These are phyloP conservation scores for Alligator mississippiensis DNA, from an alignment of 2,113 vertebrate species.

Conservation along the genomic window DNA sequence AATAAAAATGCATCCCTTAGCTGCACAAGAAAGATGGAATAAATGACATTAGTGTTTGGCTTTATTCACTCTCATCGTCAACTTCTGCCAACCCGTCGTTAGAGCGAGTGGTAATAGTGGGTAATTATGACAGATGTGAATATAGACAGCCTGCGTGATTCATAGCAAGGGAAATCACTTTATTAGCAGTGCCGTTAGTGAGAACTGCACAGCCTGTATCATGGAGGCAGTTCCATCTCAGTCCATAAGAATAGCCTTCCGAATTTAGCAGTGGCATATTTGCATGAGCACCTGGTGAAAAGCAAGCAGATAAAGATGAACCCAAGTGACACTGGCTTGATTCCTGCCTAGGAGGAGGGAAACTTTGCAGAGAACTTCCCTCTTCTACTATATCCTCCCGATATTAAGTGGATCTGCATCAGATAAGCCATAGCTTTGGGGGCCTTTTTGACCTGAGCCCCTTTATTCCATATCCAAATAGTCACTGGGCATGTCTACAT, in stretches of 20 bases:
- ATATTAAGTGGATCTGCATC: background rate
- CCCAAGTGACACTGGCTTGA: background rate
- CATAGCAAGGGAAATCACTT: background rate
- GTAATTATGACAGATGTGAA: background rate
- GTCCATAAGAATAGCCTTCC: background rate
- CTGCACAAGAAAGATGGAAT: rapidly evolving
- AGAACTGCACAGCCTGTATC: background rate
- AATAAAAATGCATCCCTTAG: background rate
- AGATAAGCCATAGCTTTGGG: background rate
- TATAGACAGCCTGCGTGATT: background rate
- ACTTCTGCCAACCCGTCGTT: background rate
- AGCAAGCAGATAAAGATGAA: background rate
- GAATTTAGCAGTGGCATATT: background rate
- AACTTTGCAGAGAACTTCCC: background rate
- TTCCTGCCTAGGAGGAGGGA: background rate
- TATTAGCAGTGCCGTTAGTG: background rate
- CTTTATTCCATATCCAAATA: background rate
- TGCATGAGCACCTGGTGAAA: background rate
- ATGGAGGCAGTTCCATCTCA: background rate
- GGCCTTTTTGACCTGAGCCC: background rate
- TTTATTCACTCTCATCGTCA: background rate
- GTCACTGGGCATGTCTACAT: background rate
- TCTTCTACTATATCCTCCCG: background rate
- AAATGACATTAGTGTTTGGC: background rate
- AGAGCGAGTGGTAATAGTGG: background rate